These are phyloP conservation scores for Drosophila rubida DNA, from an alignment of 2,888 invertebrate genomes.

Conservation along the genomic window DNA sequence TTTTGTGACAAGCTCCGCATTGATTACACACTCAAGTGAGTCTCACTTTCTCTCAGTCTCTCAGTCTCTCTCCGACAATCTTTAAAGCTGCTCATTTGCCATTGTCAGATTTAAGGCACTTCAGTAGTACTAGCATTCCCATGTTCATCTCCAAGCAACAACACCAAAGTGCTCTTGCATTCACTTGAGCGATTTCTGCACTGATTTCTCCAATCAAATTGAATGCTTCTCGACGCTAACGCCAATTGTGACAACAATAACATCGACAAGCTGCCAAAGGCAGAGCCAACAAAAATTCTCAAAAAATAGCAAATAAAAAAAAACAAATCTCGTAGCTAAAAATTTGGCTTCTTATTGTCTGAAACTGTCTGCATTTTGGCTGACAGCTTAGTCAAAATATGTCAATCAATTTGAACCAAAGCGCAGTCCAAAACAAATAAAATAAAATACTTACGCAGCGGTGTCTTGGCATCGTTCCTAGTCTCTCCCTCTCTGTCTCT, in stretches of 20 bases:
- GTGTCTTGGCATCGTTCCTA: slow-evolving; percentile 23
- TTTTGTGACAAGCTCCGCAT: slow-evolving; percentile 24
- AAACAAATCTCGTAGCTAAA: slow-evolving; percentile 11
- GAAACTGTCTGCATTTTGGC: slow-evolving; percentile 55
- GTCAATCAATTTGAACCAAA: slow-evolving; percentile 65
- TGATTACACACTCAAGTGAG: slow-evolving; percentile 32
- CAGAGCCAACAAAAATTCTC: slow-evolving; percentile 38
- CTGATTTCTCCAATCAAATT: slow-evolving; percentile 53
- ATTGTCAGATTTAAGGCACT: slow-evolving; percentile 14
- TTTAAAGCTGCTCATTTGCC: slow-evolving; percentile 35
- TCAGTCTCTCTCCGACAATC: background rate
- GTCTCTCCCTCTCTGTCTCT: background rate
- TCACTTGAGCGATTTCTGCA: slow-evolving; percentile 43
- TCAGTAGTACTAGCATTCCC: background rate
- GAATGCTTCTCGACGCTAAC: slow-evolving; percentile 44
- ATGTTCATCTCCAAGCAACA: background rate
- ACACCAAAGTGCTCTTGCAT: slow-evolving; percentile 32
- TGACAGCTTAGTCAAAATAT: slow-evolving; percentile 76
- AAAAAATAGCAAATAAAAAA: slow-evolving; percentile 2
- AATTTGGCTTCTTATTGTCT: slow-evolving; percentile 53
- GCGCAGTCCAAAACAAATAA: slow-evolving; percentile 52
- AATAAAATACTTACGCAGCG: slow-evolving; percentile 33
- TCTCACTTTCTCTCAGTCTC: background rate
- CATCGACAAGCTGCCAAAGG: slow-evolving; percentile 34
- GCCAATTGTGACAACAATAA: slow-evolving; percentile 35